These are phyloP conservation scores for Phoronis australis DNA, from an alignment of 2,888 invertebrate genomes.

Conservation along the genomic window DNA sequence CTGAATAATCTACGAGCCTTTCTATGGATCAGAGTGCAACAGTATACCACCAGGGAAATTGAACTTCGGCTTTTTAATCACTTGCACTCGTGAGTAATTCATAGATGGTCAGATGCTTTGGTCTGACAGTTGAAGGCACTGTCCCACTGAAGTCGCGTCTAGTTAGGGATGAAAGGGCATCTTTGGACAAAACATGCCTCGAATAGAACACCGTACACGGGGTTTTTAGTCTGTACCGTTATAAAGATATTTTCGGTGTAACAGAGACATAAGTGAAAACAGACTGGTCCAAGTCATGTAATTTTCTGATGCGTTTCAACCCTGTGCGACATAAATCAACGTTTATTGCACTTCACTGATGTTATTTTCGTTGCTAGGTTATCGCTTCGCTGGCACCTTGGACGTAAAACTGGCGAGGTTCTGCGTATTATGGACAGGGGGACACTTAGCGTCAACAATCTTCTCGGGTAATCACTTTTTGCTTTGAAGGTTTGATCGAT, in stretches of 20 bases:
- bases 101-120: too few species aligned
- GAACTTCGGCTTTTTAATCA: conserved; percentile 82
- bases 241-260: too few species aligned
- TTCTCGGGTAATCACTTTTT: conserved; percentile 66
- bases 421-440: conserved; percentile 94
- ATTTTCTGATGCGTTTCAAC: conserved; percentile 1
- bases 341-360: conserved; percentile 1
- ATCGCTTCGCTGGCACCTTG: conserved; percentile 90
- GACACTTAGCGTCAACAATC: conserved; percentile 89
- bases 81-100: conserved; percentile 63
- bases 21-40: conserved; percentile 92
- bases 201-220: too few species aligned
- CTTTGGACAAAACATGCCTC: too few species aligned
- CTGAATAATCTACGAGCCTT: conserved; percentile 86
- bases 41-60: conserved; percentile 88
- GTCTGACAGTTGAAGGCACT: too few species aligned
- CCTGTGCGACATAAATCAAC: not conserved
- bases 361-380: conserved; percentile 56
- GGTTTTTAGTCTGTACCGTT: too few species aligned
- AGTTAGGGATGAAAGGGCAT: too few species aligned
- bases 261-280: too few species aligned
- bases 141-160: too few species aligned
- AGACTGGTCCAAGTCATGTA: not conserved
- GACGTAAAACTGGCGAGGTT: conserved; percentile 94
- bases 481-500: too few species aligned